Percentiles rank a stretch among this genome's conserved stretches.
Conservation (phyloP, 1,140 invertebrate species). For the Daktulosphaira vitifoliae region DNA sequence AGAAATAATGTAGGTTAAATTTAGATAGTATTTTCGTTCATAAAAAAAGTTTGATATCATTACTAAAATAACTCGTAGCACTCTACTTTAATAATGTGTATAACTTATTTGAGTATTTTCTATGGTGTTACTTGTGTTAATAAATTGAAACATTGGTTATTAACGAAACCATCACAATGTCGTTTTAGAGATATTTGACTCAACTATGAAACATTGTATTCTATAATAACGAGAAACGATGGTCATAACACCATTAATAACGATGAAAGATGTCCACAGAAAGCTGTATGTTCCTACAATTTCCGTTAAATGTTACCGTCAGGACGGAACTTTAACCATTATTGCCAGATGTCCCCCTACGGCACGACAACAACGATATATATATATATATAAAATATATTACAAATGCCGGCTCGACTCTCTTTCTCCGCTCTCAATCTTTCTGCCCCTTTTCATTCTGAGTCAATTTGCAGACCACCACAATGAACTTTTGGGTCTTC, state of each 20-base stretch:
- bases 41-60: no score
- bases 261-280: conserved; percentile 6
- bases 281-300: conserved; percentile 5
- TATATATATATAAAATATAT: neutral
- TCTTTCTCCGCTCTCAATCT: neutral
- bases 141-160: no score
- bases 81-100: no score
- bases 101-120: no score
- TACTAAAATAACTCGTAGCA: no score
- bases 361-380: neutral
- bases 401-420: neutral
- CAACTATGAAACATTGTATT: neutral
- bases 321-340: conserved; percentile 21
- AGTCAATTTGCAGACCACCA: conserved; percentile 1
- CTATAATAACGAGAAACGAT: neutral
- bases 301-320: conserved; percentile 23
- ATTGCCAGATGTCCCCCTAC: conserved; percentile 15
- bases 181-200: neutral
- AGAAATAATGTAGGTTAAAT: no score
- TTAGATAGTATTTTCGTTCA: no score
- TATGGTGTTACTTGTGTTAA: no score
- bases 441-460: neutral
- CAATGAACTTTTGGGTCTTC: conserved; percentile 3
- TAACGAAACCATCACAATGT: no score
- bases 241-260: conserved; percentile 20